phyloP scores from a whole-genome alignment of 35 echinoderm and acorn worm genomes.

The Lytechinus pictus region DNA sequence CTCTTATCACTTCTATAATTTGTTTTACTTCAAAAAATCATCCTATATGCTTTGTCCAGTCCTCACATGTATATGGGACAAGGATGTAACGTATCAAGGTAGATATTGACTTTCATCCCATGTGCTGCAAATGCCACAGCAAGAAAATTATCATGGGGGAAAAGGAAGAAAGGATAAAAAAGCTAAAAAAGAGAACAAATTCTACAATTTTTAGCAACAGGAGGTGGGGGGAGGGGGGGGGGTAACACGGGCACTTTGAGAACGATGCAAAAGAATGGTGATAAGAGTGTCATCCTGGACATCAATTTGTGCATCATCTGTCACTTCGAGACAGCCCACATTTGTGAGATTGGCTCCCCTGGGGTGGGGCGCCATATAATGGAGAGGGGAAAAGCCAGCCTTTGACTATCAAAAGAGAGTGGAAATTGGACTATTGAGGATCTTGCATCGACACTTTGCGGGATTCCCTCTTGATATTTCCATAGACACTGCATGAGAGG shows the following conservation, averaged over 20 bases:
- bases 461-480: not conserved
- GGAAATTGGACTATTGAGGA: slow-evolving; percentile 3
- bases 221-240: not conserved
- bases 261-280: slow-evolving; percentile 8
- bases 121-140: not conserved
- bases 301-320: slow-evolving; percentile 56
- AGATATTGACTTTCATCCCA: not conserved
- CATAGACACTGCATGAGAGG: not conserved
- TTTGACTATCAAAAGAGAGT: not conserved
- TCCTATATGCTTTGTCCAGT: not conserved
- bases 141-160: not conserved
- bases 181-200: not conserved
- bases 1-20: too few species aligned
- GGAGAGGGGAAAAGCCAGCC: not conserved
- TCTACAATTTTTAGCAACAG: not conserved
- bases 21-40: not conserved
- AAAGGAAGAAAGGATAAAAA: too few species aligned
- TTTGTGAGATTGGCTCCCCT: not conserved
- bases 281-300: slow-evolving; percentile 35
- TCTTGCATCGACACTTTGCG: not conserved
- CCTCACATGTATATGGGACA: not conserved
- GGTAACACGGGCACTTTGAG: not conserved
- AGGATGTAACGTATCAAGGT: not conserved
- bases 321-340: slow-evolving; percentile 32
- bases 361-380: not conserved